These are phyloP conservation scores for Pipra filicauda DNA, from an alignment of 2,113 vertebrate genomes.

Conservation along the genomic window DNA sequence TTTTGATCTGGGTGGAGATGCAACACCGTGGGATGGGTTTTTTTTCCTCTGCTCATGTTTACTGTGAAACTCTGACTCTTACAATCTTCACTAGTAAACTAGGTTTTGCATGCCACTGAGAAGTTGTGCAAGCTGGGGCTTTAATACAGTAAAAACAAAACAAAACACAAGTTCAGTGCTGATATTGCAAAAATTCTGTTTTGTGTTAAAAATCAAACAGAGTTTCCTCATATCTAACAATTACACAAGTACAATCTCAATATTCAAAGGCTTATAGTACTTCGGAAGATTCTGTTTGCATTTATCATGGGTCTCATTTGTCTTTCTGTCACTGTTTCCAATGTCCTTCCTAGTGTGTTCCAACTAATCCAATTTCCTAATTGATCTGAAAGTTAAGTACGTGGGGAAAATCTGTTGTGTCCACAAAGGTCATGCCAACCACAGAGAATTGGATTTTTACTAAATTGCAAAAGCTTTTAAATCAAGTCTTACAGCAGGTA, in stretches of 20 bases:
- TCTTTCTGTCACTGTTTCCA: background rate
- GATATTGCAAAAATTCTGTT: background rate
- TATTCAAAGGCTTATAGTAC: background rate
- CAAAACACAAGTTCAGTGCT: background rate
- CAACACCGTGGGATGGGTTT: background rate
- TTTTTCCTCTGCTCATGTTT: background rate
- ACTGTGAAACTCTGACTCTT: background rate
- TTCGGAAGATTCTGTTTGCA: background rate
- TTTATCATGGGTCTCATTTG: background rate
- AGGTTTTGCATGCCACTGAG: background rate
- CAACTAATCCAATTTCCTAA: constrained; percentile 21
- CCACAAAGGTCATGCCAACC: background rate
- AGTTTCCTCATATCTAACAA: background rate
- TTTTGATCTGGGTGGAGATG: background rate
- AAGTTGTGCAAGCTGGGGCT: background rate
- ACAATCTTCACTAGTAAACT: background rate
- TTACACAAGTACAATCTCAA: background rate
- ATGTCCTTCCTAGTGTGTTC: background rate
- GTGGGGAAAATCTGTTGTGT: background rate
- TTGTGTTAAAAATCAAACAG: background rate
- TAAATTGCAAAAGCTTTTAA: constrained; percentile 38
- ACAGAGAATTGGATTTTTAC: background rate
- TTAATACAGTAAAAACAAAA: background rate
- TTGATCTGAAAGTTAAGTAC: constrained; percentile 7
- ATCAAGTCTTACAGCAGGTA: background rate